Conservation (phyloP, 2,888 invertebrate species). For the Gymnocheta viridis region DNA sequence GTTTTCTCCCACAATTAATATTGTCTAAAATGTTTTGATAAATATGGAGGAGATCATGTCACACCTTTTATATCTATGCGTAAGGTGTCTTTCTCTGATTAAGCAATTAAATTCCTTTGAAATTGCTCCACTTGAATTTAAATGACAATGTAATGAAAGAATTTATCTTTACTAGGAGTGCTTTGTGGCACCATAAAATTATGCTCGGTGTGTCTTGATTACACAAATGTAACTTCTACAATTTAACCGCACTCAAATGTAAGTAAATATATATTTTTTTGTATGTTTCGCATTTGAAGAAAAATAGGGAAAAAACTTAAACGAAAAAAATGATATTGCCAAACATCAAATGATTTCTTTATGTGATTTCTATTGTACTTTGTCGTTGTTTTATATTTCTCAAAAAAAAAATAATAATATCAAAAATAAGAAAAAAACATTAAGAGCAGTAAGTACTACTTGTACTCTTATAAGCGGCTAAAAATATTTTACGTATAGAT, state of each 20-base stretch:
- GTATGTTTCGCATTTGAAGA: background rate
- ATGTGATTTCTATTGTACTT: conserved; percentile 55
- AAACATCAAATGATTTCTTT: conserved; percentile 62
- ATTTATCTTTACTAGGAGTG: no score
- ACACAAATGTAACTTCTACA: conserved; percentile 33
- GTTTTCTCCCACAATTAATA: no score
- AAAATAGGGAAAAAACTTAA: conserved; percentile 16
- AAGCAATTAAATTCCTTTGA: no score
- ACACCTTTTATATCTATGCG: no score
- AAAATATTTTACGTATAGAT: conserved; percentile 22
- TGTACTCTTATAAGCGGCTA: background rate
- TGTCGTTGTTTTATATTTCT: conserved; percentile 20
- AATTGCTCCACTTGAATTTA: no score
- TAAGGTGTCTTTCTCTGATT: no score
- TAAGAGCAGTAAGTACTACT: conserved; percentile 8
- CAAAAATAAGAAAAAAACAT: background rate
- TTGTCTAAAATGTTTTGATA: no score
- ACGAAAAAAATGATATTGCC: conserved; percentile 39
- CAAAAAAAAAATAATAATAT: background rate
- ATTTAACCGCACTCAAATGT: conserved; percentile 49
- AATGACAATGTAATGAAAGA: no score
- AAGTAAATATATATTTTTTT: conserved; percentile 40
- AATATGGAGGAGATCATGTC: no score
- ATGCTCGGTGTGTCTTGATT: conserved; percentile 22
- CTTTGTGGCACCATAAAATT: background rate